Percentiles rank a stretch among this genome's conserved stretches.
Conservation (phyloP, 2,888 invertebrate species). For the Polietes domitor region DNA sequence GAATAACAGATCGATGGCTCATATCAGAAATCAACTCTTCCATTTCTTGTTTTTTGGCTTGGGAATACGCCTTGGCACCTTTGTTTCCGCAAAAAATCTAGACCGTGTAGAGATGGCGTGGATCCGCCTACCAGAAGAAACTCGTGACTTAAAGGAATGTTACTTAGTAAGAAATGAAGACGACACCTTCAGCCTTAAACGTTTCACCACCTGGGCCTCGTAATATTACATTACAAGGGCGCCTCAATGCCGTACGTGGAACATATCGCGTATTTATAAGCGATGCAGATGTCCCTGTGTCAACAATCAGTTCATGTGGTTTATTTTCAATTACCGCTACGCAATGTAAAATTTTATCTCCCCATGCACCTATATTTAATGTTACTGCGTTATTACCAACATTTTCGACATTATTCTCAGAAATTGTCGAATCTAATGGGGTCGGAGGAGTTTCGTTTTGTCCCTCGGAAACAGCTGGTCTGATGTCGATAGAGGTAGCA, state of each 20-base stretch:
- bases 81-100: too few species aligned
- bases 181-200: too few species aligned
- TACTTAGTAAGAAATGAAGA: neutral
- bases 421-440: too few species aligned
- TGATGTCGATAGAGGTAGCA: neutral
- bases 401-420: neutral
- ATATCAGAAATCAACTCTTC: neutral
- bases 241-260: neutral
- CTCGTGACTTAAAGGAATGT: neutral
- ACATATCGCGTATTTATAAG: neutral
- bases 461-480: neutral
- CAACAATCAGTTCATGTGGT: neutral
- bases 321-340: neutral
- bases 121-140: neutral
- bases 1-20: slow-evolving; percentile 1
- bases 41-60: neutral
- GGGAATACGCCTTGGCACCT: too few species aligned
- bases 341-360: neutral
- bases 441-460: neutral
- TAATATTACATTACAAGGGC: neutral
- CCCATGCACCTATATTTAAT: neutral
- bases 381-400: neutral
- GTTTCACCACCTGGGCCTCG: too few species aligned
- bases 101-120: neutral
- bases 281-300: slow-evolving; percentile 5